Base-by-base conservation (phyloP, 2,888 invertebrate genomes). In the Clivina fossor region DNA sequence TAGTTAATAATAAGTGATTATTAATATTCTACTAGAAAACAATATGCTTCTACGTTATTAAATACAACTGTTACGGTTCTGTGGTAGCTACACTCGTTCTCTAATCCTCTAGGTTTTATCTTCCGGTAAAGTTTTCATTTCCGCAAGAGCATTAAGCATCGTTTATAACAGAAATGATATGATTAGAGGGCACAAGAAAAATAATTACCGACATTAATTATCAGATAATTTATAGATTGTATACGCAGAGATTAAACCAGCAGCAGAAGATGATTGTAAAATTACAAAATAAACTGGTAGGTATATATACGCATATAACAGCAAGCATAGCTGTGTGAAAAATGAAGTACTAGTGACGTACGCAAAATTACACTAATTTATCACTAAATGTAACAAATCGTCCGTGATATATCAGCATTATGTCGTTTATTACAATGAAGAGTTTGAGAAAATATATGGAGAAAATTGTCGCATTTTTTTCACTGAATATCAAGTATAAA, bases 171-270 rank as follows among this genome's bases (percentile, higher is more conserved):
- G 28, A 28, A 30, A 24, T 38, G 49, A 49, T 40, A 49, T 19
- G 18, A 15, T 24, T 24, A 24, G 2, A 40, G 49, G 40, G 18
- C 19, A 37, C 37, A n/a, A 26, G 37, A 38, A 49, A 40, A 49
- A 49, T 49, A 40, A 49, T 49, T 49, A 49, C 40, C 9, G 2
- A 18, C 49, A 49, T 49, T 49, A 49, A 49, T 49, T 49, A 49
- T 40, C 38, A 40, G 28, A n/a, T n/a, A 38, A 40, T 38, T 38
- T 38, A 38, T 38, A 19, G 40, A 28, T 28, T 40, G 11, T 30
- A 30, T 18, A 22, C 47, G 30, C 35, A 35, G 35, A 40, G 28
- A n/a, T n/a, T n/a, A n/a, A n/a, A n/a, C n/a, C n/a, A n/a, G n/a
- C n/a, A n/a, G n/a, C n/a, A n/a, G n/a, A n/a, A n/a, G n/a, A 20